Percentiles rank a stretch among this genome's conserved stretches.
These are phyloP conservation scores for Archaeoteleia sp. DNA, from an alignment of 2,888 invertebrate genomes.

Conservation along the genomic window DNA sequence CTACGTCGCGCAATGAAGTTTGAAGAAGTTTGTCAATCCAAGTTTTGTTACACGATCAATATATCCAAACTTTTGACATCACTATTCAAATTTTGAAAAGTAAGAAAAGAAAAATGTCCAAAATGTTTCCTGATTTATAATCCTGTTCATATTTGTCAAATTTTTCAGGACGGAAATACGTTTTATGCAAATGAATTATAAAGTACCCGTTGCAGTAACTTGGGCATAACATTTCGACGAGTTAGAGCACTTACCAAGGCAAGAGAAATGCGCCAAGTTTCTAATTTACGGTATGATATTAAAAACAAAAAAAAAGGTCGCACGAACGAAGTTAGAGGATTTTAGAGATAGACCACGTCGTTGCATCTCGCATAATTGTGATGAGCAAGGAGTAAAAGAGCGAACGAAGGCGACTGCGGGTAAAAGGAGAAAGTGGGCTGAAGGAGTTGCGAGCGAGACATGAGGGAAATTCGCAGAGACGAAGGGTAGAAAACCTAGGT, in stretches of 20 bases:
- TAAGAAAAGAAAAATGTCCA: no score
- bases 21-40: no score
- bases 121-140: no score
- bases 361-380: conserved; percentile 40
- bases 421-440: conserved; percentile 12
- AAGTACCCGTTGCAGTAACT: no score
- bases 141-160: no score
- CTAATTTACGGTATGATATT: conserved; percentile 4
- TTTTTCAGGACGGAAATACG: no score
- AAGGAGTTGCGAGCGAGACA: conserved; percentile 6
- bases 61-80: no score
- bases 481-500: background rate
- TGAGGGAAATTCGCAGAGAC: conserved; percentile 1
- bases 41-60: no score
- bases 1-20: no score
- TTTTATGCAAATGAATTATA: conserved; percentile 1
- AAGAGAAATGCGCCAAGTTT: conserved; percentile 2
- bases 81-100: no score
- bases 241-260: background rate
- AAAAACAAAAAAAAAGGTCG: background rate
- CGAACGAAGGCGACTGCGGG: background rate
- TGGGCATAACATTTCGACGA: no score
- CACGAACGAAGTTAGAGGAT: conserved; percentile 12
- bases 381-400: conserved; percentile 14
- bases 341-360: conserved; percentile 25